Conservation (phyloP, 64 coral and sea anemone genomes). For the Montipora sp. region DNA sequence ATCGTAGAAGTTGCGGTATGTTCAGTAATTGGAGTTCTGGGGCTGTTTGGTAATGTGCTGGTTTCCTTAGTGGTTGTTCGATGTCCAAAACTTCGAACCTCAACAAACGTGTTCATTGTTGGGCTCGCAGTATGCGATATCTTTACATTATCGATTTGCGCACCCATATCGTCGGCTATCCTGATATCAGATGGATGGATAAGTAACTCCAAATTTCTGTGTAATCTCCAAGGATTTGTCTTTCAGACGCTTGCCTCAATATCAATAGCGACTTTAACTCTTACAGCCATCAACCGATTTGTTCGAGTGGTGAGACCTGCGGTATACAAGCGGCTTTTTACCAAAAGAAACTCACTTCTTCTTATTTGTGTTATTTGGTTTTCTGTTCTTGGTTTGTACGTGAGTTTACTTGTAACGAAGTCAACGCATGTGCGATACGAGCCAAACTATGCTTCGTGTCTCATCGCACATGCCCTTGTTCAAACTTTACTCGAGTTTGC, state of each 20-base stretch:
- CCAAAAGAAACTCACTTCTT: conserved; percentile 17
- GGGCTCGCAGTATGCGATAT: conserved; percentile 8
- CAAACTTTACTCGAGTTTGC: conserved; percentile 23
- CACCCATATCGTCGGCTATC: conserved; percentile 14
- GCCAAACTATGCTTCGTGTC: background rate
- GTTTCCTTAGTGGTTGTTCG: conserved; percentile 38
- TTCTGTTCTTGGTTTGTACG: background rate
- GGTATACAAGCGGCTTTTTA: conserved; percentile 8
- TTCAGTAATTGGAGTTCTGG: background rate
- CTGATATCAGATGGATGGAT: conserved; percentile 24
- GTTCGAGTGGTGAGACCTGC: conserved; percentile 19
- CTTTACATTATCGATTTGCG: background rate
- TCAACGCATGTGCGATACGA: conserved; percentile 1
- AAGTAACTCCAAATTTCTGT: background rate
- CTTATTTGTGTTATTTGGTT: background rate
- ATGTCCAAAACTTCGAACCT: conserved; percentile 27
- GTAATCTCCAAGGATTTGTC: conserved; percentile 28
- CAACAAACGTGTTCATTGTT: conserved; percentile 16
- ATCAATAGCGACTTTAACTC: conserved; percentile 23
- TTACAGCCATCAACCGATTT: conserved; percentile 31
- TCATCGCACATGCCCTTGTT: background rate
- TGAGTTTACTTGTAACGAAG: background rate
- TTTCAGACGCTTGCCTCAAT: background rate
- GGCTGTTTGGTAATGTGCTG: conserved; percentile 20
- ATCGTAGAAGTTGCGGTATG: conserved; percentile 20